These are phyloP conservation scores for Globodera ellingtonae DNA, from an alignment of 1,140 invertebrate species.

Conservation along the genomic window DNA sequence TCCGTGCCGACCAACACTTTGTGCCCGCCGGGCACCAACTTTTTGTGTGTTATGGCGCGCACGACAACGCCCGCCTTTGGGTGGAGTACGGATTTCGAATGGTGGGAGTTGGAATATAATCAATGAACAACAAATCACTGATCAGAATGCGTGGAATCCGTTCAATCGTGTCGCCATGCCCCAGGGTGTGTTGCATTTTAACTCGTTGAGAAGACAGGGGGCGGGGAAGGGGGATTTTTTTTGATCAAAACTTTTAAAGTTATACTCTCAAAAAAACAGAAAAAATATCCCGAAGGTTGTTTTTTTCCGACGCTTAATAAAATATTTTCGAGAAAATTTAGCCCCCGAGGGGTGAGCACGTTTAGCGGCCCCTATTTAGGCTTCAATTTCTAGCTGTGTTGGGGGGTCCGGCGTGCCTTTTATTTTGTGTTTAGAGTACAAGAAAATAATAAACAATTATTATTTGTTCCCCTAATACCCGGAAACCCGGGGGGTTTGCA, in stretches of 20 bases:
- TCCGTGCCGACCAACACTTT: constrained; percentile 70
- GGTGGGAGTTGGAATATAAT: background rate
- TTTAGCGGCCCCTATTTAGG: too few species aligned
- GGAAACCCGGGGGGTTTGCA: too few species aligned
- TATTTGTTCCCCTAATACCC: too few species aligned
- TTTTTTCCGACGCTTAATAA: too few species aligned
- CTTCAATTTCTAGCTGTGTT: background rate
- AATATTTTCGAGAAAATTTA: too few species aligned
- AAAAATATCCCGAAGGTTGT: background rate
- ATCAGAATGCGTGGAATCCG: background rate
- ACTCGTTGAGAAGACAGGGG: background rate
- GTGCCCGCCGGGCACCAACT: constrained; percentile 68
- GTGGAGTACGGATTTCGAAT: constrained; percentile 78
- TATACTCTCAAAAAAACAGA: too few species aligned
- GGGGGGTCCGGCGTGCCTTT: constrained; percentile 1
- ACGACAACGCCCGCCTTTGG: constrained; percentile 74
- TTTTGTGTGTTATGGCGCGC: constrained; percentile 77
- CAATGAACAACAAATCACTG: constrained; percentile 66
- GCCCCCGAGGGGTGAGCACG: too few species aligned
- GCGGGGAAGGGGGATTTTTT: too few species aligned
- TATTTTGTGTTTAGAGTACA: background rate
- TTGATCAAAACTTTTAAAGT: too few species aligned
- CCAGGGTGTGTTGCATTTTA: constrained; percentile 32
- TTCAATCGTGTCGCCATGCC: constrained; percentile 70
- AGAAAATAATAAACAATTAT: too few species aligned